Evolutionary conservation across 2,113 vertebrate species (phyloP).

Genomic region (Pseudorectes ferrugineus): DNA sequence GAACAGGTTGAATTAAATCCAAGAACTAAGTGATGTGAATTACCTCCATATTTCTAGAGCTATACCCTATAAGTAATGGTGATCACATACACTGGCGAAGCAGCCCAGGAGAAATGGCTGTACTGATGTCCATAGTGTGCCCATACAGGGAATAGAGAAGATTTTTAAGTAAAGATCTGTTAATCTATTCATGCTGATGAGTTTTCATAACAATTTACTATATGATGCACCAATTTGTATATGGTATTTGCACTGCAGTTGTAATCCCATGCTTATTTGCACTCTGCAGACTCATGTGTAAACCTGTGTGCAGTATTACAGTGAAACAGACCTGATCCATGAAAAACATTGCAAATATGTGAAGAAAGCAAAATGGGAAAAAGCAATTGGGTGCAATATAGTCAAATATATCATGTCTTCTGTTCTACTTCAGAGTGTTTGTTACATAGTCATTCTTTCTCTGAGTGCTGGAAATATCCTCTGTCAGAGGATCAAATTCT

Average conservation of each 20-base stretch:
- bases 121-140: background rate
- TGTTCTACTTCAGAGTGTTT: background rate
- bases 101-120: background rate
- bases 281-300: background rate
- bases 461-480: background rate
- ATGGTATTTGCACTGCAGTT: background rate
- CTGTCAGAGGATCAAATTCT: background rate
- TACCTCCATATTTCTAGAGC: background rate
- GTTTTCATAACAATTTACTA: background rate
- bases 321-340: background rate
- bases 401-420: background rate
- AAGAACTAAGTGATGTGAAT: constrained; percentile 6
- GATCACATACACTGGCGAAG: background rate
- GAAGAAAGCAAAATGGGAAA: background rate
- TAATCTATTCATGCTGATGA: background rate
- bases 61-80: background rate
- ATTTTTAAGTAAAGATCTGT: background rate
- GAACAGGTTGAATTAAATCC: constrained; percentile 20
- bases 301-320: background rate
- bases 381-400: background rate
- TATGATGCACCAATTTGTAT: background rate
- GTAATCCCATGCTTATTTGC: background rate
- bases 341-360: background rate
- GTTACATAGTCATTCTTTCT: background rate
- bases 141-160: background rate